Evolutionary conservation across 2,888 invertebrate species (phyloP), one percentile per base, ranked within the genome.

Genomic region (Acrobeloides nanus): DNA sequence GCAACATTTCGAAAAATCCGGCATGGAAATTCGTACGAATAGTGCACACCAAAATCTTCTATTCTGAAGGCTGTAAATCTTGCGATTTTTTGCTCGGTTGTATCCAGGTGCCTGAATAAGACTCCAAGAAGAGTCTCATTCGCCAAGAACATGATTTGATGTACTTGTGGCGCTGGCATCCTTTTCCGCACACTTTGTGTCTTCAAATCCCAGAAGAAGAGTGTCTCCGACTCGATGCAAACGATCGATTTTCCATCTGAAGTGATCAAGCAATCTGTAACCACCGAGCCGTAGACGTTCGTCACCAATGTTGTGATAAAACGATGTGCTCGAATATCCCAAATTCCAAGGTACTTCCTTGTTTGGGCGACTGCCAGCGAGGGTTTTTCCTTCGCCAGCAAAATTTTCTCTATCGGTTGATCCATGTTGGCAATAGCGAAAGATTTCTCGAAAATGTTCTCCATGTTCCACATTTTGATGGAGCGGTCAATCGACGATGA

Each of bases 401-500:
- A 65, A 38, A 95, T 86, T 20, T 84, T 83, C 75, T 95, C 93
- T 50, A 95, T 88, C 62, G 89, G 89, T 51, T 92, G 78, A 73
- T 95, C 95, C 74, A 93, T 90, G 7, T 92, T 80, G 70, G 92
- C 89, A 57, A 95, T 90, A 32, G 87, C 87, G 73, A 90, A 89
- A 0, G 92, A 90, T 75, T 92, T 89, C 52, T 95, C 93, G 70
- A 92, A 89, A 59, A 95, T 93, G 75, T 95, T 95, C 75, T 93
- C 90, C 47, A 97, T 89, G 75, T 95, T 95, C 95, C 95, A 95
- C 24, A 68, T 66, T 50, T 95, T 95, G 6, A 95, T 92, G 0
- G 90, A 89, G 51, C 93, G 82, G 76, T 97, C 95, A 39, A 95
- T 90, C 0, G 93, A 93, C 0, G 93, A 90, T 0, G 95, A 93